Evolutionary conservation across 2,113 vertebrate genomes (phyloP), one percentile per base, ranked within the genome.

Genomic region (Pycnonotus jocosus): DNA sequence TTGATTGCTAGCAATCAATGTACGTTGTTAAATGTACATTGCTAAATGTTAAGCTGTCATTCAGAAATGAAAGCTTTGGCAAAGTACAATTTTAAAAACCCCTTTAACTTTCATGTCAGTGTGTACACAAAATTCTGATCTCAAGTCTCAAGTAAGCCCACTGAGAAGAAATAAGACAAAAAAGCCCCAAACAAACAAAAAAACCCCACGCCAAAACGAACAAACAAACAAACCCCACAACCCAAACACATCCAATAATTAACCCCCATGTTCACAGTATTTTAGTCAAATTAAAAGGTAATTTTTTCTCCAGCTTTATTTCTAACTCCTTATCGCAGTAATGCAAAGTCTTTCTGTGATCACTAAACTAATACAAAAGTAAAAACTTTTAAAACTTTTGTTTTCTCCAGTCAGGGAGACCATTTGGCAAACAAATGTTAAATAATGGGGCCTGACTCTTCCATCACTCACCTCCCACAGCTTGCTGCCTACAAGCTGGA

Each of bases 381-480:
- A 62, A 69, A 89, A 71, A 33, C 19, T 57, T 81, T 38, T 27
- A 60, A 85, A 68, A 33, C n/a, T 74, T 86, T 50, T 54, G 25
- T 82, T 91, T 87, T 80, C n/a, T 51, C 20, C 62, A 54, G 37
- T 50, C 57, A 85, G 51, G 85, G 72, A 94, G 37, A 47, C 51
- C 70, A 58, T 91, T 93, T 97, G 81, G 85, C 94, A 92, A 33
- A 35, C 65, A 81, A 92, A 86, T 69, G 58, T 93, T 91, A 89
- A 87, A 91, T 70, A 92, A 69, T 27, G 50, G 25, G 44, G 33
- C 42, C 66, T 66, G 57, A 72, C 27, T 86, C 70, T 90, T 92
- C 90, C 25, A 54, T 82, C 80, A 73, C 81, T 89, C 74, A 76
- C 51, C 30, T 93, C 96, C 70, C 62, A 76, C 53, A 89, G 48